A percentile compares a stretch with the other conserved stretches of the same genome.
Evolutionary conservation across 2,113 vertebrate genomes (phyloP).

Genomic region (Xenus cinereus): DNA sequence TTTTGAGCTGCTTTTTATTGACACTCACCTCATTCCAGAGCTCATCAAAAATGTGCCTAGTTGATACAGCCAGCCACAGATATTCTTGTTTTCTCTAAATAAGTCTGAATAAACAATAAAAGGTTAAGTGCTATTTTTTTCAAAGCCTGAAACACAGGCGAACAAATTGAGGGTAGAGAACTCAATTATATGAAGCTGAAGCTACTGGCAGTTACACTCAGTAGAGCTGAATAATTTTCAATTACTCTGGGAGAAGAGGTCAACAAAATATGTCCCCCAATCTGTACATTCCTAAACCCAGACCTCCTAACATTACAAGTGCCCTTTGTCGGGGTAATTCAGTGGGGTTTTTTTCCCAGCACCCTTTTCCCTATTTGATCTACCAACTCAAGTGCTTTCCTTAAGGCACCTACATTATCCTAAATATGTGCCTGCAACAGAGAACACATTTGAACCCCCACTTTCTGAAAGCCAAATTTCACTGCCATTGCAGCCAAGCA

Average conservation of each 20-base stretch:
- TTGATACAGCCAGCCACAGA: not conserved
- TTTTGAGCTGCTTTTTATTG: conserved; percentile 12
- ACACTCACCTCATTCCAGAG: not conserved
- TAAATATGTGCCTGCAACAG: not conserved
- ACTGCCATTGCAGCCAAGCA: not conserved
- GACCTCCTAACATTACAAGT: not conserved
- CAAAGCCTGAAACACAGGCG: conserved; percentile 34
- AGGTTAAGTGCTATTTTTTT: conserved; percentile 53
- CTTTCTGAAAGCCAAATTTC: not conserved
- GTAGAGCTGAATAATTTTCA: conserved; percentile 63
- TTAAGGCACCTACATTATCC: not conserved
- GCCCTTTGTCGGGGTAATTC: not conserved
- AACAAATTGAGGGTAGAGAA: conserved; percentile 55
- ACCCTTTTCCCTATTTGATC: not conserved
- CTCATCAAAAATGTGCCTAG: not conserved
- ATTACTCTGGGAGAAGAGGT: conserved; percentile 52
- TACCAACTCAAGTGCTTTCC: not conserved
- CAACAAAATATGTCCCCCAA: conserved; percentile 14
- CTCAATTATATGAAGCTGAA: conserved; percentile 54
- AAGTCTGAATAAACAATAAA: conserved; percentile 58
- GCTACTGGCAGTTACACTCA: conserved; percentile 32
- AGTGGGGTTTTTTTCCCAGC: not conserved
- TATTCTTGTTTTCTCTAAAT: conserved; percentile 39
- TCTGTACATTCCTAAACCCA: conserved; percentile 2
- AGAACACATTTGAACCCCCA: not conserved